These are phyloP conservation scores for Villa cingulata DNA, from an alignment of 2,888 invertebrate species.

Conservation along the genomic window DNA sequence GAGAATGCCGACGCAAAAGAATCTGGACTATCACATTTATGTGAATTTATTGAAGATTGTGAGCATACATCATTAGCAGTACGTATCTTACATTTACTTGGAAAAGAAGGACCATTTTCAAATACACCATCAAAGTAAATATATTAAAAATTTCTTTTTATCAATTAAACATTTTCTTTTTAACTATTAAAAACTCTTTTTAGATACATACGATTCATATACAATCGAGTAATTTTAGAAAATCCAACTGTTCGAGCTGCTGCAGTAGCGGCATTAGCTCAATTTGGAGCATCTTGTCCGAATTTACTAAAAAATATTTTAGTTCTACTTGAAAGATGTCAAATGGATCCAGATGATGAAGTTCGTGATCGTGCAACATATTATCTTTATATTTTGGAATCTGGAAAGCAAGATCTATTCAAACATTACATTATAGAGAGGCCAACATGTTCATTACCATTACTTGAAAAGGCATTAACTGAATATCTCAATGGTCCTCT, in stretches of 20 bases:
- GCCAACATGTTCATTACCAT: constrained; percentile 67
- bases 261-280: constrained; percentile 93
- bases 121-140: constrained; percentile 67
- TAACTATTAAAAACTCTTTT: not conserved
- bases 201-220: constrained; percentile 69
- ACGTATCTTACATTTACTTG: constrained; percentile 86
- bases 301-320: constrained; percentile 74
- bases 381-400: constrained; percentile 73
- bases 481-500: constrained; percentile 64
- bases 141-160: not conserved
- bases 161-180: constrained; percentile 2
- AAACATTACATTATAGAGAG: constrained; percentile 66
- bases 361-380: constrained; percentile 96
- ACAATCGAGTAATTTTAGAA: constrained; percentile 88
- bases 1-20: constrained; percentile 97
- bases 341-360: constrained; percentile 96
- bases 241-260: constrained; percentile 92
- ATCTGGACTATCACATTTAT: constrained; percentile 87
- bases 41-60: constrained; percentile 99
- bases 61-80: constrained; percentile 95
- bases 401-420: constrained; percentile 52
- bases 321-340: constrained; percentile 70
- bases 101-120: constrained; percentile 93
- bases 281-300: constrained; percentile 93
- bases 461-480: constrained; percentile 75